Percentiles rank a stretch among this genome's conserved stretches.
Evolutionary conservation across 2,888 invertebrate species (phyloP).

Genomic region (Drosophila villosipedis): DNA sequence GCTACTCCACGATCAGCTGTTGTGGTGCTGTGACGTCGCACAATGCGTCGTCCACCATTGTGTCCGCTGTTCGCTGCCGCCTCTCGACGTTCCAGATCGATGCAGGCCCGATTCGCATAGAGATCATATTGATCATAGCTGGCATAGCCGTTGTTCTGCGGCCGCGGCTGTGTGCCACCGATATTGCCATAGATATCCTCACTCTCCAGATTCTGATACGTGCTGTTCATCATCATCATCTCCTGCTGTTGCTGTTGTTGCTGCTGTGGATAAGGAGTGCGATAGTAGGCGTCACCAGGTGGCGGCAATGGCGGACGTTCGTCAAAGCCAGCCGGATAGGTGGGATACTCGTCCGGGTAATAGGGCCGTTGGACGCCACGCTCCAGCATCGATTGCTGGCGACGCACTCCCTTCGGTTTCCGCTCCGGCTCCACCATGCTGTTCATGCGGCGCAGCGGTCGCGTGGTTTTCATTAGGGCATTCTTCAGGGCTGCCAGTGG

Average conservation of each 20-base stretch:
- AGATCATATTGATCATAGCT: slow-evolving; percentile 82
- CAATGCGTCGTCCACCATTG: slow-evolving; percentile 75
- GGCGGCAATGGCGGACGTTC: slow-evolving; percentile 66
- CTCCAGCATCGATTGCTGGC: slow-evolving; percentile 85
- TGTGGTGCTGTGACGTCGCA: slow-evolving; percentile 85
- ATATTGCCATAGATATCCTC: slow-evolving; percentile 85
- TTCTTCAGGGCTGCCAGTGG: slow-evolving; percentile 84
- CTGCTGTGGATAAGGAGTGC: slow-evolving; percentile 63
- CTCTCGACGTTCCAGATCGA: slow-evolving; percentile 83
- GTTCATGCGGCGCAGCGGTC: slow-evolving; percentile 84
- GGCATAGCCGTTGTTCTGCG: slow-evolving; percentile 60
- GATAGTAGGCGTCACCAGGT: slow-evolving; percentile 70
- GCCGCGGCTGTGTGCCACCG: slow-evolving; percentile 49
- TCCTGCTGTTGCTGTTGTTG: slow-evolving; percentile 40
- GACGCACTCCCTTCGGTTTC: slow-evolving; percentile 81
- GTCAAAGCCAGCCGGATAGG: slow-evolving; percentile 83
- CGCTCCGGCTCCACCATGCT: slow-evolving; percentile 85
- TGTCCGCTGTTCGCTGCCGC: slow-evolving; percentile 54
- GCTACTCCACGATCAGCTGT: slow-evolving; percentile 82
- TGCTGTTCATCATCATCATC: slow-evolving; percentile 80
- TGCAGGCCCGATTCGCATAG: slow-evolving; percentile 85
- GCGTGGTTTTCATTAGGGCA: slow-evolving; percentile 84
- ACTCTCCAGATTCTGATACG: slow-evolving; percentile 84
- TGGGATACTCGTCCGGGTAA: slow-evolving; percentile 84
- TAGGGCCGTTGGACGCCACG: slow-evolving; percentile 83